Conservation (phyloP, 2,797 vertebrate species). For the Enteromius radiatus region DNA sequence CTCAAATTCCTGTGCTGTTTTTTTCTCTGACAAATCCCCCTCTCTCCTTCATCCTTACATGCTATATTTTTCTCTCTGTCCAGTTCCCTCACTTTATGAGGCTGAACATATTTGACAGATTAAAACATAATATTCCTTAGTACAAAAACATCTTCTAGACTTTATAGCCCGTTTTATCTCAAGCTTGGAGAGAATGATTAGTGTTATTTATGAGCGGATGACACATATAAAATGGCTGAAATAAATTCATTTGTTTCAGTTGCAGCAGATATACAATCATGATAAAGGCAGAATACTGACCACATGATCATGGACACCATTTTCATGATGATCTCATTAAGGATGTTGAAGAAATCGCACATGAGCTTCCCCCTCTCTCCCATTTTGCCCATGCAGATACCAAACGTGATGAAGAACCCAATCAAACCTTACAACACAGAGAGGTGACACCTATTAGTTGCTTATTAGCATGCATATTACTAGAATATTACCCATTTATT, state of each 20-base stretch:
- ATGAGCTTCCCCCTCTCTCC: conserved; percentile 83
- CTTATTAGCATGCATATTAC: too few relatives aligned
- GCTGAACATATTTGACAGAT: background rate
- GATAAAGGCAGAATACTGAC: conserved; percentile 69
- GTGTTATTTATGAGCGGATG: background rate
- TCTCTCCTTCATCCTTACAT: conserved; percentile 9
- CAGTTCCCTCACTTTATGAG: conserved; percentile 24
- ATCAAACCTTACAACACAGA: conserved; percentile 77
- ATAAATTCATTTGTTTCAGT: background rate
- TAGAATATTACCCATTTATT: too few relatives aligned
- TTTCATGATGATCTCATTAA: conserved; percentile 89
- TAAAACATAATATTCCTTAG: background rate
- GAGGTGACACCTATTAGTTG: background rate
- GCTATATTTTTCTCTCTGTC: conserved; percentile 18
- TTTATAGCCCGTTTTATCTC: background rate
- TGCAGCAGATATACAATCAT: background rate
- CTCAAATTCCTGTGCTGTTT: background rate
- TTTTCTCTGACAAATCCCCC: conserved; percentile 22
- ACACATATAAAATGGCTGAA: background rate
- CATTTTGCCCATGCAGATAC: conserved; percentile 86
- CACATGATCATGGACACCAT: conserved; percentile 89
- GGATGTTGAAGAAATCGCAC: conserved; percentile 87
- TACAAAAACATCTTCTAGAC: background rate
- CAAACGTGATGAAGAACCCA: conserved; percentile 88
- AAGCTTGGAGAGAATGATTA: background rate